Evolutionary conservation across 2,113 vertebrate species (phyloP).

Genomic region (Excalfactoria chinensis): DNA sequence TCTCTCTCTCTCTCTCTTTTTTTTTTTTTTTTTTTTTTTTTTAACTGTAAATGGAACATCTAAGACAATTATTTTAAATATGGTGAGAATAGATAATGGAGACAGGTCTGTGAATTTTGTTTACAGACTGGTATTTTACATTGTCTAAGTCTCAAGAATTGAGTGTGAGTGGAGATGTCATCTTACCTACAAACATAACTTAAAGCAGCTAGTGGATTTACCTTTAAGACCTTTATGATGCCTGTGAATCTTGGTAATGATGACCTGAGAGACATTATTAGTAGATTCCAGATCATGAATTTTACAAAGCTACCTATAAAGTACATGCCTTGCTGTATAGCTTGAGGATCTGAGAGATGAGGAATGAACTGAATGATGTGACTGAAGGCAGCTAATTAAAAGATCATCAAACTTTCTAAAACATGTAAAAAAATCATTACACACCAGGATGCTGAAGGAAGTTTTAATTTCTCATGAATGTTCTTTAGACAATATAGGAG

Average conservation of each 20-base stretch:
- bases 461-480: slow-evolving; percentile 39
- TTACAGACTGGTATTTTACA: neutral
- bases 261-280: slow-evolving; percentile 59
- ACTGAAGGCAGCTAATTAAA: slow-evolving; percentile 39
- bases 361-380: slow-evolving; percentile 8
- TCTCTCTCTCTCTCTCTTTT: neutral
- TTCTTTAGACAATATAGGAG: slow-evolving; percentile 3
- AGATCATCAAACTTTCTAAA: slow-evolving; percentile 29
- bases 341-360: neutral
- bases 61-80: slow-evolving; percentile 3
- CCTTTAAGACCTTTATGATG: slow-evolving; percentile 22
- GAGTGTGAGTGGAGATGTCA: neutral
- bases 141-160: neutral
- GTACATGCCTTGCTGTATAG: slow-evolving; percentile 7
- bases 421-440: slow-evolving; percentile 21
- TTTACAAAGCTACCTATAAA: slow-evolving; percentile 46
- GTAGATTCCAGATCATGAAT: slow-evolving; percentile 39
- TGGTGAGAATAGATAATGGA: neutral
- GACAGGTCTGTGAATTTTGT: neutral
- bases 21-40: neutral
- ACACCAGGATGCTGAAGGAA: neutral
- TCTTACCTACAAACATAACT: neutral
- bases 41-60: neutral
- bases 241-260: slow-evolving; percentile 61
- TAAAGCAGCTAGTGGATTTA: slow-evolving; percentile 18